Conservation (phyloP, 2,888 invertebrate genomes). For the Scaptomyza polygonia region DNA sequence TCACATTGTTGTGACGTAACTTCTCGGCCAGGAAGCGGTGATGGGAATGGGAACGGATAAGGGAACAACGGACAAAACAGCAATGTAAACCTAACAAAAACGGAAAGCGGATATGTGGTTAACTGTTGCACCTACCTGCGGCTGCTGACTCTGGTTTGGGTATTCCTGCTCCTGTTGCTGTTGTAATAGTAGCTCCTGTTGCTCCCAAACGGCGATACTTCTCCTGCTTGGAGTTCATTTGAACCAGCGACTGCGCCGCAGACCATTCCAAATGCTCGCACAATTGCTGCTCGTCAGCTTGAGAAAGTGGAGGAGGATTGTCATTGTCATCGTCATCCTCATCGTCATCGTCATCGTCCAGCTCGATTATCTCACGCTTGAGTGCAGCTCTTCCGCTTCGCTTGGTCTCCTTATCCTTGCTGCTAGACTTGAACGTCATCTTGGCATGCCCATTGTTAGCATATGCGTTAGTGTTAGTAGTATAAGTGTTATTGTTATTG, state of each 20-base stretch:
- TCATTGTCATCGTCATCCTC: constrained; percentile 6
- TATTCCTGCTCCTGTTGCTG: constrained; percentile 22
- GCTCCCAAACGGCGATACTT: constrained; percentile 65
- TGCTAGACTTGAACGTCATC: constrained; percentile 49
- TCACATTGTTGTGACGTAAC: constrained; percentile 79
- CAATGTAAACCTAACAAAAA: constrained; percentile 40
- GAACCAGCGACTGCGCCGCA: constrained; percentile 83
- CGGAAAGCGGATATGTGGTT: constrained; percentile 58
- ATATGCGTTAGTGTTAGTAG: constrained; percentile 49
- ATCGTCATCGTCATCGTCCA: constrained; percentile 39
- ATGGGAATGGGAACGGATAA: neutral
- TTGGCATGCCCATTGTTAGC: constrained; percentile 54
- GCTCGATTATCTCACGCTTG: constrained; percentile 66
- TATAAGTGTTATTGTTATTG: constrained; percentile 58
- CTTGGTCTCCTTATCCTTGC: constrained; percentile 57
- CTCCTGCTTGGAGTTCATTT: constrained; percentile 83
- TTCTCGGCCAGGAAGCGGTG: constrained; percentile 22
- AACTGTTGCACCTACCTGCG: constrained; percentile 64
- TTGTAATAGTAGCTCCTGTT: constrained; percentile 11
- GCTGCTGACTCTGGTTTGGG: constrained; percentile 39
- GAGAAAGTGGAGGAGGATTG: neutral
- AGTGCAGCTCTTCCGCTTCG: constrained; percentile 56
- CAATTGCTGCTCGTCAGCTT: constrained; percentile 60
- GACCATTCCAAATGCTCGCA: constrained; percentile 83
- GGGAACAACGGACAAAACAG: neutral